A percentile compares a stretch with the other conserved stretches of the same genome.
Conservation (phyloP, 2,888 invertebrate genomes). For the Hemithea aestivaria region DNA sequence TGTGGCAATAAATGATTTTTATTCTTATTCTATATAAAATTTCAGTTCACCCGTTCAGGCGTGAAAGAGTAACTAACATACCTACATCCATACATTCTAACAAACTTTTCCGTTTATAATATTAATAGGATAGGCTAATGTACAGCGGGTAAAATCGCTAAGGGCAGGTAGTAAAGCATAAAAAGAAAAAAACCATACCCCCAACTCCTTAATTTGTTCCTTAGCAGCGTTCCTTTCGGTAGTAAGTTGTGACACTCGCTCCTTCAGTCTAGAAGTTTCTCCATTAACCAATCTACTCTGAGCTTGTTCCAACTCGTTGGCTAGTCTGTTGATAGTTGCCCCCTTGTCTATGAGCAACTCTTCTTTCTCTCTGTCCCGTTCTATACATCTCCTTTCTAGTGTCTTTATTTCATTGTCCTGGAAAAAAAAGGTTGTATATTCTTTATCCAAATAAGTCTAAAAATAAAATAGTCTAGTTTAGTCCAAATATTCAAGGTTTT, state of each 20-base stretch:
- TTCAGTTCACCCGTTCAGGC: too few relatives aligned
- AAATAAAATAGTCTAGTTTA: too few relatives aligned
- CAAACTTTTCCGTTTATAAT: too few relatives aligned
- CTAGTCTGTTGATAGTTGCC: constrained; percentile 81
- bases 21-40: too few relatives aligned
- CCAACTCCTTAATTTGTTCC: constrained; percentile 76
- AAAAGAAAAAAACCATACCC: constrained; percentile 59
- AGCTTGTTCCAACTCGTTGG: constrained; percentile 78
- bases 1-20: too few relatives aligned
- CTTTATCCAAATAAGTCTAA: too few relatives aligned
- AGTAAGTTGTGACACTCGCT: constrained; percentile 65
- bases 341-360: constrained; percentile 81
- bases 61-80: too few relatives aligned
- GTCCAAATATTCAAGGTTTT: too few relatives aligned
- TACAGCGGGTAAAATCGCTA: too few relatives aligned
- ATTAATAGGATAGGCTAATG: too few relatives aligned
- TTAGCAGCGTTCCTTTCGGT: constrained; percentile 68
- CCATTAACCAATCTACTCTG: constrained; percentile 73
- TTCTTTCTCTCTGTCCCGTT: constrained; percentile 80
- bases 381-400: constrained; percentile 75
- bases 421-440: constrained; percentile 6
- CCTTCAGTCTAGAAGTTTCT: constrained; percentile 55
- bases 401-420: constrained; percentile 74
- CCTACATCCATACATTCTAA: too few relatives aligned
- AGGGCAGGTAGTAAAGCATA: too few relatives aligned